phyloP scores from a whole-genome alignment of 1,140 invertebrate genomes.

The Macrostomum lignano region DNA sequence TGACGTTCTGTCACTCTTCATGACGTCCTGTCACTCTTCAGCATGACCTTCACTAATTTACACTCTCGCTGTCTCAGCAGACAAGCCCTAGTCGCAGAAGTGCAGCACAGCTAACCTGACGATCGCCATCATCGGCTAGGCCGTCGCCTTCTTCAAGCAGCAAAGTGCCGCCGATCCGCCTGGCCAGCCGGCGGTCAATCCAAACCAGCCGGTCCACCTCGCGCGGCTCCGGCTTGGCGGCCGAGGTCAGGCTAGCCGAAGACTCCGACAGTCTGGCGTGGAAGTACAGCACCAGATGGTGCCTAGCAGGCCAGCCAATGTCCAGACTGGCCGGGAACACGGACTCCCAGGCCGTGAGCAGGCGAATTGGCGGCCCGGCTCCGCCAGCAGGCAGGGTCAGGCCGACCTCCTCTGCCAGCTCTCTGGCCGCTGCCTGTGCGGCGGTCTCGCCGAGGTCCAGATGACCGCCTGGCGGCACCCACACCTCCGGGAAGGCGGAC shows the following conservation, averaged over 20 bases:
- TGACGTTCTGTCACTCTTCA: no score
- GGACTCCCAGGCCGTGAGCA: conserved; percentile 1
- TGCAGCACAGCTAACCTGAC: background rate
- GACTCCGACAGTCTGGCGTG: no score
- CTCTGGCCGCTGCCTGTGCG: background rate
- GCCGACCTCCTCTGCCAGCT: conserved; percentile 2
- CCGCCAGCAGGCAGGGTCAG: no score
- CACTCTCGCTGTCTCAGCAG: background rate
- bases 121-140: background rate
- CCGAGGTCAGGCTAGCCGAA: no score
- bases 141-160: no score
- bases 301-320: no score
- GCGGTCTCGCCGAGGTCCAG: background rate
- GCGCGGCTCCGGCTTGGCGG: no score
- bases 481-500: background rate
- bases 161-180: no score
- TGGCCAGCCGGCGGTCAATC: no score
- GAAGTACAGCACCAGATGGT: no score
- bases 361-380: no score
- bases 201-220: no score
- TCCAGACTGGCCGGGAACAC: background rate
- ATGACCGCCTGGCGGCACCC: conserved; percentile 4
- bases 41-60: background rate
- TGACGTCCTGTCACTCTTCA: background rate
- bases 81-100: background rate